Conservation (phyloP, 2,888 invertebrate genomes). For the Alviniconcha strummeri region DNA sequence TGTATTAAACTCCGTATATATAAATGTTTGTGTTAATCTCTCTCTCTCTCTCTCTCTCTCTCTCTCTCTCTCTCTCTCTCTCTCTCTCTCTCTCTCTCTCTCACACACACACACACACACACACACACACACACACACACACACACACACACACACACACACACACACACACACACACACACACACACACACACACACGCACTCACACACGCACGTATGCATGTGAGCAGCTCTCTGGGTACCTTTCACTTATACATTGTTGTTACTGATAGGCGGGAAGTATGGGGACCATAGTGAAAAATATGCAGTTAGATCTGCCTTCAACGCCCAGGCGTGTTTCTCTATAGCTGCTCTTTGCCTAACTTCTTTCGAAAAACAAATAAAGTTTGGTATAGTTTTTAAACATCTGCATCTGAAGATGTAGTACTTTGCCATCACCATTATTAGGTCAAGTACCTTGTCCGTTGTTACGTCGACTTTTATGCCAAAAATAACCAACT, state of each 20-base stretch:
- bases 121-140: not conserved
- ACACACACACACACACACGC: not conserved
- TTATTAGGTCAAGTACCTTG: too few species aligned
- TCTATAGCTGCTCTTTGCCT: not conserved
- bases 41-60: not conserved
- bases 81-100: not conserved
- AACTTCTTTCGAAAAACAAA: not conserved
- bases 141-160: not conserved
- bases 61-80: not conserved
- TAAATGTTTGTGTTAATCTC: too few species aligned
- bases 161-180: not conserved
- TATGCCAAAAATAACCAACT: too few species aligned
- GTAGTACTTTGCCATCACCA: too few species aligned
- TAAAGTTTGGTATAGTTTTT: not conserved
- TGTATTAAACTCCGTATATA: too few species aligned
- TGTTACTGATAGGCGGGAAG: too few species aligned
- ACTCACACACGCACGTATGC: not conserved
- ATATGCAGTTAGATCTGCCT: not conserved
- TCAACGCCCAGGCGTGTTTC: not conserved
- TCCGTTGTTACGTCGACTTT: too few species aligned
- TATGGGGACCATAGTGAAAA: too few species aligned
- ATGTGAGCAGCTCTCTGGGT: too few species aligned
- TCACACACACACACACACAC: not conserved
- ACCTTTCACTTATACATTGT: too few species aligned
- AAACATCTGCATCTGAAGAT: not conserved